Conservation (phyloP, 2,797 vertebrate species). For the Trachurus trachurus region DNA sequence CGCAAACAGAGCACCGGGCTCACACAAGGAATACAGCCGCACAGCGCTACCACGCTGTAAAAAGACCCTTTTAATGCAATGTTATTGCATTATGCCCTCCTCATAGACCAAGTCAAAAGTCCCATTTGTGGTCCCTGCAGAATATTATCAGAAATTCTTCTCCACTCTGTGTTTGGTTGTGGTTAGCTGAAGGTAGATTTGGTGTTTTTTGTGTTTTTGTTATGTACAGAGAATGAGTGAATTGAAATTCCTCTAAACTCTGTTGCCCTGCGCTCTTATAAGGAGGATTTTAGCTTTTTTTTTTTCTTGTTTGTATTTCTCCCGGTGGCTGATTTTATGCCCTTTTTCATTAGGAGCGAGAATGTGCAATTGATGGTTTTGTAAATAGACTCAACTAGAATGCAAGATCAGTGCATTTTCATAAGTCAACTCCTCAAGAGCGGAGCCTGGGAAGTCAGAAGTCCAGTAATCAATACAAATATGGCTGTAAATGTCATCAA, state of each 20-base stretch:
- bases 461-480: conserved; percentile 71
- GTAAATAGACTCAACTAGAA: conserved; percentile 63
- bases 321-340: conserved; percentile 51
- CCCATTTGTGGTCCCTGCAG: conserved; percentile 79
- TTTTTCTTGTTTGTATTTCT: conserved; percentile 3
- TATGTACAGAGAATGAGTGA: conserved; percentile 28
- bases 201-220: conserved; percentile 38
- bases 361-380: conserved; percentile 65
- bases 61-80: conserved; percentile 83
- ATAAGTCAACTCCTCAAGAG: conserved; percentile 57
- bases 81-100: conserved; percentile 84
- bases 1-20: conserved; percentile 84
- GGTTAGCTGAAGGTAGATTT: conserved; percentile 43
- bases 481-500: conserved; percentile 80
- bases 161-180: conserved; percentile 50
- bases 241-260: conserved; percentile 58
- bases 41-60: conserved; percentile 70
- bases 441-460: conserved; percentile 60
- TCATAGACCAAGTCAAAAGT: conserved; percentile 81
- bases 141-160: conserved; percentile 78
- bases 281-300: conserved; percentile 34
- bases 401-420: conserved; percentile 57
- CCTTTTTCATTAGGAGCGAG: conserved; percentile 57
- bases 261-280: conserved; percentile 23
- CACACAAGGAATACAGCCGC: conserved; percentile 76